Evolutionary conservation across 2,113 vertebrate species (phyloP).

Genomic region (Tetraodon nigroviridis): DNA sequence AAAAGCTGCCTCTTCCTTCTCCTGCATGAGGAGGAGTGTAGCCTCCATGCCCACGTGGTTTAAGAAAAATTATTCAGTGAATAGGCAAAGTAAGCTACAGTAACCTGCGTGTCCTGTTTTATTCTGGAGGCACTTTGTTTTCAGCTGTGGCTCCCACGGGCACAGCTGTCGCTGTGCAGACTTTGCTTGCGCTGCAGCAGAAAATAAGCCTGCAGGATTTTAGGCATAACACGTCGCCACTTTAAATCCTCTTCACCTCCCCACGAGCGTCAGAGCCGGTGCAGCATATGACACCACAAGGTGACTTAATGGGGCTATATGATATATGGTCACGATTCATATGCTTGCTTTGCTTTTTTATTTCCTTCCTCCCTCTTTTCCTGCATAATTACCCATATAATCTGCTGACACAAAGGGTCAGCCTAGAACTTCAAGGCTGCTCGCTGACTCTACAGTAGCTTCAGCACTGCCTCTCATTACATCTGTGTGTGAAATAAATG

Average conservation of each 20-base stretch:
- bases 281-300: conserved; percentile 24
- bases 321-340: conserved; percentile 42
- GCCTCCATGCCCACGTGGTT: neutral
- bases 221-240: conserved; percentile 34
- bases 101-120: conserved; percentile 3
- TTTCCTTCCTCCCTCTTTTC: conserved; percentile 5
- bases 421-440: conserved; percentile 16
- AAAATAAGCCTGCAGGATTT: conserved; percentile 35
- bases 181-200: conserved; percentile 30
- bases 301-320: conserved; percentile 64
- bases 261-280: conserved; percentile 23
- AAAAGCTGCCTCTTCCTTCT: neutral
- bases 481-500: conserved; percentile 1
- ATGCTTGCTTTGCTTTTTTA: conserved; percentile 27
- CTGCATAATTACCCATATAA: conserved; percentile 50
- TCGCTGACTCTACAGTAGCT: conserved; percentile 7
- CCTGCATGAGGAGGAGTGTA: no score
- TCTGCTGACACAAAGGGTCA: conserved; percentile 37
- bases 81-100: conserved; percentile 2
- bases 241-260: conserved; percentile 37
- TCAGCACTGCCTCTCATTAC: conserved; percentile 14
- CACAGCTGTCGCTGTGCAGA: conserved; percentile 23
- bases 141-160: conserved; percentile 6
- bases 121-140: conserved; percentile 15
- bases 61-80: neutral